Percentiles rank a stretch among this genome's conserved stretches.
phyloP scores from a whole-genome alignment of 2,113 vertebrate species.

The Psephotus haematonotus region DNA sequence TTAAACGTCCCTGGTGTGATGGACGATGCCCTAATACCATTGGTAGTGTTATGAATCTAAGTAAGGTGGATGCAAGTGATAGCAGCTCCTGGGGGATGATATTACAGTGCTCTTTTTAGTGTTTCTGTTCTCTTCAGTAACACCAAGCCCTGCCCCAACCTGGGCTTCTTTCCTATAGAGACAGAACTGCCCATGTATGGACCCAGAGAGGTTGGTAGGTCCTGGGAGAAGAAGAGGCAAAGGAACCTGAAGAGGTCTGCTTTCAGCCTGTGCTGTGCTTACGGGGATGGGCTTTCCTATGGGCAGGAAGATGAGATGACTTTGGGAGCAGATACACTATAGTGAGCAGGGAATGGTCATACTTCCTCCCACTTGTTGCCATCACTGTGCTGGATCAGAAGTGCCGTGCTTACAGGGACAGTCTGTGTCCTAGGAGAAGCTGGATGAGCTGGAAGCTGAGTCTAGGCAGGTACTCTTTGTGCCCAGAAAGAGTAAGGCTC shows the following conservation, averaged over 20 bases:
- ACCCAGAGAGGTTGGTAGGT: neutral
- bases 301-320: neutral
- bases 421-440: neutral
- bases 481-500: neutral
- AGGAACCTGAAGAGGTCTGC: neutral
- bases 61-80: neutral
- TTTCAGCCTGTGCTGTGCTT: neutral
- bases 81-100: neutral
- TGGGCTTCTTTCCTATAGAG: neutral
- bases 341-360: neutral
- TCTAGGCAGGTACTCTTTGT: neutral
- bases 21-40: fast-evolving
- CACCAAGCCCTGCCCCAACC: neutral
- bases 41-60: neutral
- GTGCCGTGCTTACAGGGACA: neutral
- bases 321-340: neutral
- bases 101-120: neutral
- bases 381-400: neutral
- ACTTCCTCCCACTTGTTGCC: neutral
- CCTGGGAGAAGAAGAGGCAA: neutral
- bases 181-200: neutral
- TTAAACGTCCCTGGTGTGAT: neutral
- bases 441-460: neutral
- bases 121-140: neutral
- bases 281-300: neutral